These are phyloP conservation scores for Plestiodon gilberti DNA, from an alignment of 2,113 vertebrate genomes.

Conservation along the genomic window DNA sequence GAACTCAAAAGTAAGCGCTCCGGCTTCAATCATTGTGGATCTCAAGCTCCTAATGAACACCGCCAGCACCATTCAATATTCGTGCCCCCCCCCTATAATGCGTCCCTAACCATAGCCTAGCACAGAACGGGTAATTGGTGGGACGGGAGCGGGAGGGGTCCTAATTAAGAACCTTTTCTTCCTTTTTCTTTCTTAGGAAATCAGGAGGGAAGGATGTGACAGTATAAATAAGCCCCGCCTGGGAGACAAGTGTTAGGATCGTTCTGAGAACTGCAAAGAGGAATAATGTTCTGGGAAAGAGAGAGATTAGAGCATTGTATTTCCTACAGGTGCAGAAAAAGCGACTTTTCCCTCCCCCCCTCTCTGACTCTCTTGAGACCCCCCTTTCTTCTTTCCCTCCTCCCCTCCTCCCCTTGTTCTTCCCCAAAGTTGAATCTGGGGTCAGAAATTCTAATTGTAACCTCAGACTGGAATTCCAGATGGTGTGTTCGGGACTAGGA, in stretches of 20 bases:
- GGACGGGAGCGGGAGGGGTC: too few species aligned
- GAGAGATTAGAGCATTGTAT: constrained; percentile 32
- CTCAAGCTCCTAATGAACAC: not conserved
- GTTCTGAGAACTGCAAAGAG: not conserved
- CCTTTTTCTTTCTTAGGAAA: not conserved
- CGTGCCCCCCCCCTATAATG: not conserved
- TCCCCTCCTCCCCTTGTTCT: not conserved
- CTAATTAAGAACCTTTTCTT: not conserved
- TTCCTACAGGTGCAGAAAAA: constrained; percentile 71
- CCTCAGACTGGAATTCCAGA: constrained; percentile 86
- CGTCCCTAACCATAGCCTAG: too few species aligned
- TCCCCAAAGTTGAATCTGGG: constrained; percentile 82
- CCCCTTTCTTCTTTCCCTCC: not conserved
- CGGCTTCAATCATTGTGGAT: not conserved
- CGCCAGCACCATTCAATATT: not conserved
- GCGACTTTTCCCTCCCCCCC: not conserved
- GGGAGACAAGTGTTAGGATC: not conserved
- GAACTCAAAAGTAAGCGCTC: not conserved
- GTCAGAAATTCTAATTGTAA: constrained; percentile 81
- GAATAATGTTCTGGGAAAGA: constrained; percentile 35
- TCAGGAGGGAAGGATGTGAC: not conserved
- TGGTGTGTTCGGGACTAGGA: constrained; percentile 78
- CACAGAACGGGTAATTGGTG: not conserved
- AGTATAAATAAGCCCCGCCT: not conserved
- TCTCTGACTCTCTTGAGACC: not conserved